These are phyloP conservation scores for Hemicrepidius hirtus DNA, from an alignment of 2,888 invertebrate genomes.

Conservation along the genomic window DNA sequence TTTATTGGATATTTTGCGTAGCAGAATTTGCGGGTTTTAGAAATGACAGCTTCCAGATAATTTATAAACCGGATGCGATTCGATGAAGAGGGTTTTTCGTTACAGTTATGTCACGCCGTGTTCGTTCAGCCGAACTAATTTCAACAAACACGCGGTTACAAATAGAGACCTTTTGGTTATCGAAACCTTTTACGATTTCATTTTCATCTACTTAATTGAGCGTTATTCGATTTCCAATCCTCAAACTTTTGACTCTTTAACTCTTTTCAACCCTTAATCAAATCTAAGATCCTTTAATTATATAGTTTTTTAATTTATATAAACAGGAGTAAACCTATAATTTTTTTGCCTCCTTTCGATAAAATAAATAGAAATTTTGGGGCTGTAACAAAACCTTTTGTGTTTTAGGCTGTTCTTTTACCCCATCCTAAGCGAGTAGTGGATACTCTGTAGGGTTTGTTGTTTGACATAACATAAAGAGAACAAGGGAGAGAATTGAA, in stretches of 20 bases:
- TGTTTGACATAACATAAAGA: constrained; percentile 27
- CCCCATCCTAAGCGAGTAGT: not conserved
- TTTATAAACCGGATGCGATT: constrained; percentile 39
- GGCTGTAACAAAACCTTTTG: not conserved
- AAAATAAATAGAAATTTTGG: constrained; percentile 12
- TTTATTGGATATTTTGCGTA: constrained; percentile 35
- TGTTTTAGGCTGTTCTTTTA: not conserved
- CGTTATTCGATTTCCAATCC: not conserved
- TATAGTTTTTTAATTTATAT: too few species aligned
- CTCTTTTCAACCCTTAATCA: too few species aligned
- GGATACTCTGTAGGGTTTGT: constrained; percentile 10
- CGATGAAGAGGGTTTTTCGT: constrained; percentile 39
- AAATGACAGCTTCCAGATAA: constrained; percentile 41
- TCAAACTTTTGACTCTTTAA: too few species aligned
- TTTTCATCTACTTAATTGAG: constrained; percentile 2
- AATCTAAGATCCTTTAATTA: too few species aligned
- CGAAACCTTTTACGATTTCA: constrained; percentile 7
- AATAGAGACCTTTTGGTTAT: constrained; percentile 8
- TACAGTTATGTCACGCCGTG: constrained; percentile 35
- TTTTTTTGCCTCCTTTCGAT: too few species aligned
- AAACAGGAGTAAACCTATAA: too few species aligned
- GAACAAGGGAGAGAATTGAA: constrained; percentile 19
- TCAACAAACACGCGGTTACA: constrained; percentile 36
- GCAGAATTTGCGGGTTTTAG: constrained; percentile 37
- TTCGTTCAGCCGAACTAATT: constrained; percentile 35